Conservation (phyloP, 2,797 vertebrate species). For the Anguilla anguilla region DNA sequence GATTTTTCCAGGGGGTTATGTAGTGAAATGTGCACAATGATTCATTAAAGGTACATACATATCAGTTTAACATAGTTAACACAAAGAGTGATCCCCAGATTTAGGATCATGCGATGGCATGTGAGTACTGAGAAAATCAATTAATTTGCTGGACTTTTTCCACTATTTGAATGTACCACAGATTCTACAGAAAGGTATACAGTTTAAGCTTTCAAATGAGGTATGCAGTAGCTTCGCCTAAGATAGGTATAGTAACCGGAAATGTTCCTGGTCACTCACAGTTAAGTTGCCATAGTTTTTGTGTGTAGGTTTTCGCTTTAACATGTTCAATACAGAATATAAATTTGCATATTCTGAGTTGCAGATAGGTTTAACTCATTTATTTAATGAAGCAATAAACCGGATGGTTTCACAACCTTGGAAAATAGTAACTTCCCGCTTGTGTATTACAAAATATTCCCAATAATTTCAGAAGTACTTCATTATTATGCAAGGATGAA, state of each 20-base stretch:
- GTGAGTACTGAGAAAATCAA: too few relatives aligned
- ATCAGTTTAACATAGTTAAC: too few relatives aligned
- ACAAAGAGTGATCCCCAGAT: too few relatives aligned
- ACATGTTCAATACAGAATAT: background rate
- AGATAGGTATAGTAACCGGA: too few relatives aligned
- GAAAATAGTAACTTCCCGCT: background rate
- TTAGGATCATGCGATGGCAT: too few relatives aligned
- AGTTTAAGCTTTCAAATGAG: too few relatives aligned
- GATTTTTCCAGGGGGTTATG: too few relatives aligned
- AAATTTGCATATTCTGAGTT: background rate
- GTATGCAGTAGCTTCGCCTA: too few relatives aligned
- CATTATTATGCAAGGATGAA: background rate
- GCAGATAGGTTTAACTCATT: background rate
- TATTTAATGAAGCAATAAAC: background rate
- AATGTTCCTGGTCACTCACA: too few relatives aligned
- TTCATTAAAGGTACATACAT: too few relatives aligned
- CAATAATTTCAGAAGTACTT: background rate
- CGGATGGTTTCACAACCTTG: background rate
- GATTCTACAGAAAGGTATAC: background rate
- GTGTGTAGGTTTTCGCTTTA: background rate
- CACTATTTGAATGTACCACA: background rate
- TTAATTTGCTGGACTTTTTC: background rate
- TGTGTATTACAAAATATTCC: background rate
- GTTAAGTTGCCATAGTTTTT: background rate
- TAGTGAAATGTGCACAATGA: too few relatives aligned